Evolutionary conservation across 2,888 invertebrate species (phyloP).

Genomic region (Drosophila ezoana): DNA sequence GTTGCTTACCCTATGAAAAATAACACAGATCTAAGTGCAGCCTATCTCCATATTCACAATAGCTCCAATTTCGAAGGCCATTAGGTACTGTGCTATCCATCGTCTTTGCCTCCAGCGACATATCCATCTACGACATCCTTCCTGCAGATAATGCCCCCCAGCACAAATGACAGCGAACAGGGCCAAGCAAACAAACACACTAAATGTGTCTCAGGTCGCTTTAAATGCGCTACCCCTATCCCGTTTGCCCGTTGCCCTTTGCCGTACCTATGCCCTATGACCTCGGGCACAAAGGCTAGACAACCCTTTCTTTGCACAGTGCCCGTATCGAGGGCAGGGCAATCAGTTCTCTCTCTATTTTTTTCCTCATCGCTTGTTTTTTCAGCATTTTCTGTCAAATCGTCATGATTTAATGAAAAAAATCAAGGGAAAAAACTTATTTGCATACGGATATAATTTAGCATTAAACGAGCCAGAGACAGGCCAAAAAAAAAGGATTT

Average conservation of each 20-base stretch:
- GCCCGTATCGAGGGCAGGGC: conserved; percentile 61
- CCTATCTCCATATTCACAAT: background rate
- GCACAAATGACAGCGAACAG: conserved; percentile 31
- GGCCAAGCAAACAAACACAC: conserved; percentile 62
- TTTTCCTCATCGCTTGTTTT: conserved; percentile 33
- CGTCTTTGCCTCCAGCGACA: background rate
- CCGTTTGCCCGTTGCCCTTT: conserved; percentile 8
- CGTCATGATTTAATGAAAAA: conserved; percentile 81
- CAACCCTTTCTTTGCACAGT: conserved; percentile 74
- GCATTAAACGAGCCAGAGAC: conserved; percentile 75
- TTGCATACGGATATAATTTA: conserved; percentile 82
- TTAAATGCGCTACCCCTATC: conserved; percentile 17
- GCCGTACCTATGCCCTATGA: conserved; percentile 21
- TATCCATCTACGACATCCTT: conserved; percentile 1
- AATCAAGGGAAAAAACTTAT: conserved; percentile 77
- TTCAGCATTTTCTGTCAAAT: conserved; percentile 67
- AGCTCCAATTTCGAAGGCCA: conserved; percentile 32
- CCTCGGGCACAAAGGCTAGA: conserved; percentile 53
- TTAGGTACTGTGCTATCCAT: conserved; percentile 22
- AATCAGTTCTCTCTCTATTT: conserved; percentile 37
- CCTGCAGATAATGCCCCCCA: conserved; percentile 20
- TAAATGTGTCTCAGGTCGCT: conserved; percentile 51
- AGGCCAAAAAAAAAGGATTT: conserved; percentile 69
- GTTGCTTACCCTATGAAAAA: too few relatives aligned
- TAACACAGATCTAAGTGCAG: background rate